Evolutionary conservation across 2,113 vertebrate species (phyloP).

Genomic region (Lophochroa leadbeateri): DNA sequence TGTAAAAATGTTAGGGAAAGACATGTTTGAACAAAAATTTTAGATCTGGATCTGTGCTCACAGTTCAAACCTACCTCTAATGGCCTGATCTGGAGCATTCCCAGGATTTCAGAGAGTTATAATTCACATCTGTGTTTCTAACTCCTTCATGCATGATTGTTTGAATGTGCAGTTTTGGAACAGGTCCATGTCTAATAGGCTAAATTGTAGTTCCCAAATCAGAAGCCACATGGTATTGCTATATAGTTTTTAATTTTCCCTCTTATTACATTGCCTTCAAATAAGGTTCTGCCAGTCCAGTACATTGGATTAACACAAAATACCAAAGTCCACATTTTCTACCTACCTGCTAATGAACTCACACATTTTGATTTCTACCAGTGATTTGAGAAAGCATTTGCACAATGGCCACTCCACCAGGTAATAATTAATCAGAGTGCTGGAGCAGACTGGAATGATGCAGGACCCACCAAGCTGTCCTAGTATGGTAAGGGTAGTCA

Average conservation of each 20-base stretch:
- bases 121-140: slow-evolving; percentile 59
- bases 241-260: not conserved
- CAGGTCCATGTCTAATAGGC: slow-evolving; percentile 36
- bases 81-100: slow-evolving; percentile 23
- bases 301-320: not conserved
- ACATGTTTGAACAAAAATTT: slow-evolving; percentile 22
- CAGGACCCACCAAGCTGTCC: not conserved
- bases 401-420: not conserved
- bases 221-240: slow-evolving; percentile 43
- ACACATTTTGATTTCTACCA: not conserved
- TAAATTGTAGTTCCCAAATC: slow-evolving; percentile 44
- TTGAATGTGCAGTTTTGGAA: slow-evolving; percentile 51
- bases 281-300: not conserved
- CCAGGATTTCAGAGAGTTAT: slow-evolving; percentile 28
- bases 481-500: not conserved
- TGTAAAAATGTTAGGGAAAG: slow-evolving; percentile 12
- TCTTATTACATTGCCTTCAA: not conserved
- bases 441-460: not conserved
- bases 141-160: slow-evolving; percentile 21
- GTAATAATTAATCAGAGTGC: not conserved
- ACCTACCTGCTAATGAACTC: not conserved
- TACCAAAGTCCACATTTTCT: not conserved
- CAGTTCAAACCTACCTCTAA: slow-evolving; percentile 16
- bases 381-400: not conserved
- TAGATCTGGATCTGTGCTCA: slow-evolving; percentile 4